Percentiles rank a stretch among this genome's conserved stretches.
phyloP scores from a whole-genome alignment of 1,140 invertebrate species.

The Hycleus phaleratus region DNA sequence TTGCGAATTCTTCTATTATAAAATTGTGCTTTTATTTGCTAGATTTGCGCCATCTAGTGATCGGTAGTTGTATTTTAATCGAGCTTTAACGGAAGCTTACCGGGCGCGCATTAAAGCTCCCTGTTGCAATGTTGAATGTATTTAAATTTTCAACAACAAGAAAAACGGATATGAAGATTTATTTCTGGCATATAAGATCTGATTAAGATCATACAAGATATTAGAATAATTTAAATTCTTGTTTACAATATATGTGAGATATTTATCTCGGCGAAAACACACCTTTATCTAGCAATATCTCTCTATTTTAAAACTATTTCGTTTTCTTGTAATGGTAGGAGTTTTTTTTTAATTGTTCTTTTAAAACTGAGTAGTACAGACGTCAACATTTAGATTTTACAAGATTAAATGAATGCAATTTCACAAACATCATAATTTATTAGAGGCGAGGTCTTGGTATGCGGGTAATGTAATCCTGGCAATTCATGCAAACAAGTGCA shows the following conservation, averaged over 20 bases:
- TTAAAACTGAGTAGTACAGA: not conserved
- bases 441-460: slow-evolving; percentile 12
- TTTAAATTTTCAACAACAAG: too few relatives aligned
- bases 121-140: not conserved
- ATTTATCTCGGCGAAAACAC: too few relatives aligned
- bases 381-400: slow-evolving; percentile 8
- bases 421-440: slow-evolving; percentile 11
- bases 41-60: not conserved
- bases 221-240: too few relatives aligned
- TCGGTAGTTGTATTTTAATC: not conserved
- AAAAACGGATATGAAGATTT: too few relatives aligned
- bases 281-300: too few relatives aligned
- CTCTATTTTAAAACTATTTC: too few relatives aligned
- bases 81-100: not conserved
- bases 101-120: not conserved
- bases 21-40: not conserved
- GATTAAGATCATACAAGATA: too few relatives aligned
- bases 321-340: too few relatives aligned
- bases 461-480: slow-evolving; percentile 9
- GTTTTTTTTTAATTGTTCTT: not conserved
- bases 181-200: too few relatives aligned
- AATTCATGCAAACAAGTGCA: slow-evolving; percentile 13
- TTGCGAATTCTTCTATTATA: too few relatives aligned
- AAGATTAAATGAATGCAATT: slow-evolving; percentile 11
- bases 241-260: too few relatives aligned